Percentiles rank a stretch among this genome's conserved stretches.
phyloP scores from a whole-genome alignment of 2,888 invertebrate species.

The Sepioteuthis lessoniana region DNA sequence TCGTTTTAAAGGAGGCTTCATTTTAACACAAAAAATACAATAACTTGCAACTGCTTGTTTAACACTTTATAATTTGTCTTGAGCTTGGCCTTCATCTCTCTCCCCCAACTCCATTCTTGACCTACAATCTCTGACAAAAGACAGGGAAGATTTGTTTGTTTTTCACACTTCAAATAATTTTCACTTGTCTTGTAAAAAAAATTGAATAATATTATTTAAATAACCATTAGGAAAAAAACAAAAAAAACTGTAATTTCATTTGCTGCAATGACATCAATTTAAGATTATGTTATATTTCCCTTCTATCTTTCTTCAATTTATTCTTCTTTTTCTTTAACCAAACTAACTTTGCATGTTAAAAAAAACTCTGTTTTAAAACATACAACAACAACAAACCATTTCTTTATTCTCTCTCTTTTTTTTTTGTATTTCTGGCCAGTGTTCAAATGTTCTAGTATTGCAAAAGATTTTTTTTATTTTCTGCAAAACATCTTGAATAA shows the following conservation, averaged over 20 bases:
- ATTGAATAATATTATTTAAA: not conserved
- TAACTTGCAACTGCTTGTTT: conserved; percentile 16
- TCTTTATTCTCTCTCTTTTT: not conserved
- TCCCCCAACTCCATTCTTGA: not conserved
- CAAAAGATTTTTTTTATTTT: not conserved
- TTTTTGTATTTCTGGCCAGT: not conserved
- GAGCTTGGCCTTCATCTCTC: not conserved
- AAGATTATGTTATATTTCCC: not conserved
- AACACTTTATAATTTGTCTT: not conserved
- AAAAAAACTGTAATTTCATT: not conserved
- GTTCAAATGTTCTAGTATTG: not conserved
- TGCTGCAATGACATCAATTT: not conserved
- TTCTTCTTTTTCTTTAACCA: not conserved
- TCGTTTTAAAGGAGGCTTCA: not conserved
- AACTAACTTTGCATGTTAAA: conserved; percentile 23
- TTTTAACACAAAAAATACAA: not conserved
- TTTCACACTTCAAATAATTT: not conserved
- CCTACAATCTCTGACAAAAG: not conserved
- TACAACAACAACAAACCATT: not conserved
- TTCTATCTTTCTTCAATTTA: not conserved
- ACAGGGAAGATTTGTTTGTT: not conserved
- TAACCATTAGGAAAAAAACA: not conserved
- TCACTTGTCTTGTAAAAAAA: not conserved
- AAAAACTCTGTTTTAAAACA: not conserved
- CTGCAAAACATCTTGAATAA: not conserved